Evolutionary conservation across 1,140 invertebrate genomes (phyloP), one percentile per base, ranked within the genome.

Genomic region (Trichoplusia ni): DNA sequence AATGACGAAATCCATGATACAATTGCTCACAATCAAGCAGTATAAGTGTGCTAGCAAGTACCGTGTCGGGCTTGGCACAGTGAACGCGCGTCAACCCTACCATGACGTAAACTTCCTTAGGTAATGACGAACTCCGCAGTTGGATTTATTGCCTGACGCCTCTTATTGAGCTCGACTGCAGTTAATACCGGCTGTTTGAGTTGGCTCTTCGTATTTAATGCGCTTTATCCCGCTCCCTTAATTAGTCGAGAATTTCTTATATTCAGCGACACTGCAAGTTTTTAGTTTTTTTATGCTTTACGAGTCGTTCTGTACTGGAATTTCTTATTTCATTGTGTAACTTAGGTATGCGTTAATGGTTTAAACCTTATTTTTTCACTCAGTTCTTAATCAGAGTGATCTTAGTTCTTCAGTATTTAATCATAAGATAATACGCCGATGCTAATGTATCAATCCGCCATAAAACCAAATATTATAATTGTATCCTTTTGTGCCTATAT

Each of bases 131-230:
- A 14, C 18, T 14, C 18, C 33, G 13, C 33, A 35, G 13, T 54
- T 16, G 21, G 33, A 54, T 54, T 54, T 38, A 54, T 54, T 40
- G 35, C 5, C 35, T 35, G 33, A 5, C 51, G 35, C 6, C 51
- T 54, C 51, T 54, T 54, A 54, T 54, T 38, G 51, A 38, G 19
- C 51, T 54, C 27, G 51, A 25, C 51, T 54, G 35, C 33, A 38
- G 21, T 54, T 54, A 13, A 11, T 54, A 40, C 11, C 14, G 19
- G 33, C 11, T 11, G 33, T 54, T 54, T 40, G 33, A 40, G 4
- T 53, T 19, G 8, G 4, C 23, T 13, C 11, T 29, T 47, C 33
- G 9, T 25, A 13, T 38, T 54, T 54, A 18, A 54, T 54, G 21
- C 51, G 8, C 35, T 54, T 37, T 38, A 54, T 37, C 19, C 29